Base-by-base conservation (phyloP, 2,888 invertebrate species). In the Trimorus sp. region DNA sequence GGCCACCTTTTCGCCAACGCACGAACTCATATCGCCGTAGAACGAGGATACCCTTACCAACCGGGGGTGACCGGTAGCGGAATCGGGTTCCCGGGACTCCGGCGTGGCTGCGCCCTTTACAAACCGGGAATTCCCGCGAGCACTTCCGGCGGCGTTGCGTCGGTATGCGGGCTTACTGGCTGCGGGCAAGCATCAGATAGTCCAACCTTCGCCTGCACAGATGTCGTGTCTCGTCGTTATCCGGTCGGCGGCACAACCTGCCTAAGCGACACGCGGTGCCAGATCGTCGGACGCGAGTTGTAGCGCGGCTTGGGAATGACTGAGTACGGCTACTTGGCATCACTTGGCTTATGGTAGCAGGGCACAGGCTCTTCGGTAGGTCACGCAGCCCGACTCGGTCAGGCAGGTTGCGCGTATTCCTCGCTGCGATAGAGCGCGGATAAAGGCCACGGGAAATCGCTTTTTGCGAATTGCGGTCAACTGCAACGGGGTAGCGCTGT, bases 291-390 rank as follows among this genome's bases (percentile, higher is more conserved):
- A 77, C 71, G 77, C 74, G 82, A 82, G 59, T 82, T 69, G 77
- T 63, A 59, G 69, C 82, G 53, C 74, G 78, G 82, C 74, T 69
- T 69, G 59, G 65, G 42, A 77, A 81, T 77, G 81, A 81, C 81
- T 81, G 81, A 81, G 68, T 81, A 51, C 68, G 38, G 58, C 76
- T 40, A 75, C 68, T 62, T 62, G 49, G 58, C 66, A 75, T 80
- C 75, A 66, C 71, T 77, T 71, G 59, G 53, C 81, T 62, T 45
- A 71, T 37, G 76, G 73, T 68, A 76, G 70, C 81, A 69, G 54
- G 71, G 81, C 77, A 58, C 82, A 77, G 68, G 73, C 51, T 82
- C 82, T 74, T 74, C 74, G 74, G 69, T 82, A 82, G 82, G 82
- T 82, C 82, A 82, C 78, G 82, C 82, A 74, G 69, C 56, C 42